phyloP scores from a whole-genome alignment of 2,113 vertebrate species.

The Nansenia antarctica region DNA sequence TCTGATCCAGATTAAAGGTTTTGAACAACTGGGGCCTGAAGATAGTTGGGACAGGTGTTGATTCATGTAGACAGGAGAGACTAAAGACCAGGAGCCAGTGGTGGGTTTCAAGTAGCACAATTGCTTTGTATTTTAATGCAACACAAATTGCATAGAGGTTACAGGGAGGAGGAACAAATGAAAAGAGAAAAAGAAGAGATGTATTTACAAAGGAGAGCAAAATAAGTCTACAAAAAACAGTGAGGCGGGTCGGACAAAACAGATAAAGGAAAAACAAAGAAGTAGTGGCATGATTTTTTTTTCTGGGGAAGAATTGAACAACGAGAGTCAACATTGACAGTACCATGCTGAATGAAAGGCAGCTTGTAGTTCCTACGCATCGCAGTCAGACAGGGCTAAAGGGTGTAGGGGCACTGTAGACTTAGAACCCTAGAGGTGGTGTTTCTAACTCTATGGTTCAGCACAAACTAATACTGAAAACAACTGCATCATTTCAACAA shows the following conservation, averaged over 20 bases:
- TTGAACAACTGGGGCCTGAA: too few relatives aligned
- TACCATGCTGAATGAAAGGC: constrained; percentile 69
- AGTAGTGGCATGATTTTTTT: constrained; percentile 72
- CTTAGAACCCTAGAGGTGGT: too few relatives aligned
- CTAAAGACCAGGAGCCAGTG: constrained; percentile 1
- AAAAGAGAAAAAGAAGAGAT: constrained; percentile 33
- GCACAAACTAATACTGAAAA: constrained; percentile 47
- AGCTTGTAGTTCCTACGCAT: constrained; percentile 62
- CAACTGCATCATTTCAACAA: constrained; percentile 32
- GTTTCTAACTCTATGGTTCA: too few relatives aligned
- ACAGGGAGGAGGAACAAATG: constrained; percentile 52
- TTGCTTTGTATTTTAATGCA: constrained; percentile 76
- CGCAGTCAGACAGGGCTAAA: constrained; percentile 68
- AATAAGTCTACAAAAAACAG: constrained; percentile 66
- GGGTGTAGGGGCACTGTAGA: too few relatives aligned
- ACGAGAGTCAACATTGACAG: constrained; percentile 53
- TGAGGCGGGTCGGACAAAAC: constrained; percentile 56
- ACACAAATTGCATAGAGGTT: constrained; percentile 75
- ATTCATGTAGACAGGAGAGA: background rate
- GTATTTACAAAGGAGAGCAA: constrained; percentile 72
- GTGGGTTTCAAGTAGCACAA: constrained; percentile 72
- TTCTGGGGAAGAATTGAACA: constrained; percentile 7
- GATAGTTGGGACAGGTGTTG: too few relatives aligned
- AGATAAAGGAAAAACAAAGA: too few relatives aligned
- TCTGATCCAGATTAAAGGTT: too few relatives aligned